Evolutionary conservation across 2,888 invertebrate species (phyloP), one percentile per base, ranked within the genome.

Genomic region (Beris morrisii): DNA sequence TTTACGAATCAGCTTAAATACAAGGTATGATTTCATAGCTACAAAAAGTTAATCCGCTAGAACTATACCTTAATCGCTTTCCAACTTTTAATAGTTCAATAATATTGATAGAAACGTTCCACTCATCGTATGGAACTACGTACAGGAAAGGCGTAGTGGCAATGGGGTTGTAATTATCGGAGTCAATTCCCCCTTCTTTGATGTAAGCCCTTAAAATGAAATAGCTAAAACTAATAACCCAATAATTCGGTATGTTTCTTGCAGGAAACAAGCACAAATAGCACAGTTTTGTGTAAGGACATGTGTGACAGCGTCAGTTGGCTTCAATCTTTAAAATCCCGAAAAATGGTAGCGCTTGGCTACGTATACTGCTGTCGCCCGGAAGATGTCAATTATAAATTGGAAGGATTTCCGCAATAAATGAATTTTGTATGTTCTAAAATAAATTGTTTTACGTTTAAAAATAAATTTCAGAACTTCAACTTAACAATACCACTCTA

Each of bases 171-270:
- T 64, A 2, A 54, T 64, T 22, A 45, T 64, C 45, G 64, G 64
- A 5, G 13, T 64, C 2, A 64, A 64, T 45, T 64, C 64, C 28
- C 64, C 64, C 2, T 64, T 64, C 64, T 64, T 64, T n/a, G 43
- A 52, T 48, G 48, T 48, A 48, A 38, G 38, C 9, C 22, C 22
- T 22, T 22, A 22, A 22, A 22, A 22, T 22, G 22, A 22, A 22
- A 22, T 22, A 22, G 22, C 22, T 22, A 3, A 22, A 22, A 22
- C 22, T 22, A 22, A 22, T 22, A 22, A 3, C 22, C 22, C 22
- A 22, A 22, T 22, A 22, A 22, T 22, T 22, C 3, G 22, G 22
- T 22, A 45, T 45, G n/a, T 3, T 12, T 15, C 6, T 48, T 48
- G 6, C 12, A 15, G 13, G n/a, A 12, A 22, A 22, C 15, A 6